Evolutionary conservation across 2,797 vertebrate species (phyloP).

Genomic region (Ctenochaetus hawaiiensis): DNA sequence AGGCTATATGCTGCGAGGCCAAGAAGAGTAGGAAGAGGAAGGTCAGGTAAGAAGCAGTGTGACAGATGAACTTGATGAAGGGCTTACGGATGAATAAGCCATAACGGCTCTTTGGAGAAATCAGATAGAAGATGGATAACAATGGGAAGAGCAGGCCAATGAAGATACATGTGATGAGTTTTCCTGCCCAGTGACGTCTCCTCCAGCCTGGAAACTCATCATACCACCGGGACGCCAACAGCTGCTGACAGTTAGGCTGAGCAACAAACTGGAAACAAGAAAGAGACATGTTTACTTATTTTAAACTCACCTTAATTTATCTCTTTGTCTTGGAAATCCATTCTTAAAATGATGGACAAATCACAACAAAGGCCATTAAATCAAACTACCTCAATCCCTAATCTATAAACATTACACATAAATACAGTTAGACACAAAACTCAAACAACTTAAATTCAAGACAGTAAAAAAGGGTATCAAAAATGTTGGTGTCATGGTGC

Average conservation of each 20-base stretch:
- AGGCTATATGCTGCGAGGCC: constrained; percentile 94
- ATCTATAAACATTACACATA: background rate
- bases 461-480: background rate
- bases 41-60: constrained; percentile 97
- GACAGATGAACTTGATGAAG: constrained; percentile 99
- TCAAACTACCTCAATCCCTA: no score
- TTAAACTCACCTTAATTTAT: background rate
- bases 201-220: constrained; percentile 98
- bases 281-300: background rate
- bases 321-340: background rate
- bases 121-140: constrained; percentile 94
- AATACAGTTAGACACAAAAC: background rate
- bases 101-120: constrained; percentile 92
- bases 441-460: no score
- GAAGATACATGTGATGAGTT: constrained; percentile 93
- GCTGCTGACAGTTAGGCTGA: constrained; percentile 98
- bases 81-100: constrained; percentile 97
- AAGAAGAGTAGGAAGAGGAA: constrained; percentile 96
- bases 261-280: constrained; percentile 92
- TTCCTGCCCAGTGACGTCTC: constrained; percentile 95
- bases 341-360: background rate
- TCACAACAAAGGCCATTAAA: background rate
- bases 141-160: constrained; percentile 95
- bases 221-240: constrained; percentile 97
- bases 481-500: no score